A percentile compares a stretch with the other conserved stretches of the same genome.
Evolutionary conservation across 2,888 invertebrate species (phyloP).

Genomic region (Hymenopus coronatus): DNA sequence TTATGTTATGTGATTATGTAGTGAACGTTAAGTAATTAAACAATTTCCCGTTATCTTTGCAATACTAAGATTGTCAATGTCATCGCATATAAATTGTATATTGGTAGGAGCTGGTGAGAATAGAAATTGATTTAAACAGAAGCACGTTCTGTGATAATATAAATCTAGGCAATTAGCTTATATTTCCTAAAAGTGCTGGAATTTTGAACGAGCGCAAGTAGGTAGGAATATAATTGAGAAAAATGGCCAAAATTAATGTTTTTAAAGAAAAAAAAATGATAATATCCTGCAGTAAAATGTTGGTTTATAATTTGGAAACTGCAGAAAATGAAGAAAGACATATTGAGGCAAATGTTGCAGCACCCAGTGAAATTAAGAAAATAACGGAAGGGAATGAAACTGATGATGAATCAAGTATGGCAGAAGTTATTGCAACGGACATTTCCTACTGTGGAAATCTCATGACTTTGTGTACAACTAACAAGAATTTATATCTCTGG

Average conservation of each 20-base stretch:
- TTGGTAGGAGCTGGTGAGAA: no score
- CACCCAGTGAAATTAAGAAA: neutral
- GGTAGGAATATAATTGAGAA: neutral
- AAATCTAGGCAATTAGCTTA: no score
- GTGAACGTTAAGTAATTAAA: no score
- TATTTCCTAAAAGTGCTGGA: no score
- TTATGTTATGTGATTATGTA: no score
- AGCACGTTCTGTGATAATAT: no score
- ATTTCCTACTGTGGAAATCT: conserved; percentile 42
- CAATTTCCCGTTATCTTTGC: no score
- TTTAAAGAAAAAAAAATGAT: neutral
- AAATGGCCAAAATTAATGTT: neutral
- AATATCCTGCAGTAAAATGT: neutral
- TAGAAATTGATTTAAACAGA: no score
- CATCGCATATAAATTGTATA: no score
- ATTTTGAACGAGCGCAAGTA: neutral
- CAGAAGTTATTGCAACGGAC: neutral
- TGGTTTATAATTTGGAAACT: neutral
- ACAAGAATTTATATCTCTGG: conserved; percentile 60
- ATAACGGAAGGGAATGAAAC: neutral
- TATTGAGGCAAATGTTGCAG: neutral
- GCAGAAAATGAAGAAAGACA: neutral
- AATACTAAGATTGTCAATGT: no score
- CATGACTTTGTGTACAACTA: conserved; percentile 51
- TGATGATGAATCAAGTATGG: neutral